Conservation (phyloP, 2,113 vertebrate genomes). For the Leiothrix lutea region DNA sequence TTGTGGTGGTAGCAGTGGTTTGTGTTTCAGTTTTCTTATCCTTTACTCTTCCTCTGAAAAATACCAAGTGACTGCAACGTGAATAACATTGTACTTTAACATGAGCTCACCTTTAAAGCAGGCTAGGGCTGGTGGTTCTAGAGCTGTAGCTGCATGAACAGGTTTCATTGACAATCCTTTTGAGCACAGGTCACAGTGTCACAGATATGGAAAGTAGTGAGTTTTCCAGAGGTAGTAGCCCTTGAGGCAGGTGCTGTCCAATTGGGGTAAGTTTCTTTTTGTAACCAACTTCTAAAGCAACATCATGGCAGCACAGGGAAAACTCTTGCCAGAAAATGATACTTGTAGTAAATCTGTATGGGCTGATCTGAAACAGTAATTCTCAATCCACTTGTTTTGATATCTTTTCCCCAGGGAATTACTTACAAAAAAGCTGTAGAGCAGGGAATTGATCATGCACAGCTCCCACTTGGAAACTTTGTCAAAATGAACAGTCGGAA, state of each 20-base stretch:
- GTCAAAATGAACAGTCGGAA: conserved; percentile 98
- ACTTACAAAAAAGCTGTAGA: conserved; percentile 86
- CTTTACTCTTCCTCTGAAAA: background rate
- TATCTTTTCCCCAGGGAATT: conserved; percentile 81
- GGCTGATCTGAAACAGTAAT: background rate
- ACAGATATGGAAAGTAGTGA: background rate
- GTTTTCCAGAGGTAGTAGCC: background rate
- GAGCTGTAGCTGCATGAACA: background rate
- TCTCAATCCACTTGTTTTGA: background rate
- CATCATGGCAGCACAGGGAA: background rate
- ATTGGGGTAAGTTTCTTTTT: rapidly evolving
- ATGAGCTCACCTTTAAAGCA: background rate
- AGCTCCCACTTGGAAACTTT: conserved; percentile 90
- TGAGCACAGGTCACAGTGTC: background rate
- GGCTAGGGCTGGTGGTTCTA: background rate
- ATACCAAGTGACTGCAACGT: background rate
- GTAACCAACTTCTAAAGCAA: background rate
- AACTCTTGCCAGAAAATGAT: background rate
- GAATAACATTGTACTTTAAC: background rate
- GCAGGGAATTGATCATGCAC: conserved; percentile 88
- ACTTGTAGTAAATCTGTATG: background rate
- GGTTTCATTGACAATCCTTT: background rate
- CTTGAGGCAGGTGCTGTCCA: background rate
- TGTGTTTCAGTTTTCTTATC: background rate
- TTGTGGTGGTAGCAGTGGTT: background rate